Percentiles rank a stretch among this genome's conserved stretches.
These are phyloP conservation scores for Marronus borbonicus DNA, from an alignment of 2,888 invertebrate genomes.

Conservation along the genomic window DNA sequence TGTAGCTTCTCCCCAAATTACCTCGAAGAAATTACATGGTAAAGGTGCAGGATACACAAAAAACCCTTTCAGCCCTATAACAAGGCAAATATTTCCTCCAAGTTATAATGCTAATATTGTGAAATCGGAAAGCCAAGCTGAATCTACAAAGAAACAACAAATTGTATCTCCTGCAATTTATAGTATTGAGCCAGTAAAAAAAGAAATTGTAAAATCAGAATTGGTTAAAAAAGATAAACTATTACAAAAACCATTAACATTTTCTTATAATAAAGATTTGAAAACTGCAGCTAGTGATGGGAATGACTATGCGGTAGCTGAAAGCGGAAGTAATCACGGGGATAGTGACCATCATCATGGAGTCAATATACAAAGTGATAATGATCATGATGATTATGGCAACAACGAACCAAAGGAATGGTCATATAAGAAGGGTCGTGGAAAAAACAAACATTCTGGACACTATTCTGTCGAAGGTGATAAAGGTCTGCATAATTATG, in stretches of 20 bases:
- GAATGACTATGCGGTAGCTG: conserved; percentile 28
- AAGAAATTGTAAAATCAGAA: neutral
- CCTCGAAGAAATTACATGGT: neutral
- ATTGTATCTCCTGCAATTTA: neutral
- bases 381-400: conserved; percentile 41
- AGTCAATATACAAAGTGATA: neutral
- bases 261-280: conserved; percentile 60
- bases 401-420: conserved; percentile 26
- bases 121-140: too few species aligned
- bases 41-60: neutral
- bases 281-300: conserved; percentile 52
- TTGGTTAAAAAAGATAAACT: conserved; percentile 56
- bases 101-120: too few species aligned
- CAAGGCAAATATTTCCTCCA: neutral
- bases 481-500: conserved; percentile 79
- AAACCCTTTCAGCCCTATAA: neutral
- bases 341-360: conserved; percentile 43
- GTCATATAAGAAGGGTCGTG: conserved; percentile 71
- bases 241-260: conserved; percentile 62
- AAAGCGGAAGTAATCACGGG: conserved; percentile 22
- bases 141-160: neutral
- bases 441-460: conserved; percentile 73
- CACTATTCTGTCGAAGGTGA: conserved; percentile 74
- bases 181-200: neutral
- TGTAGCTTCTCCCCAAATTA: neutral